Evolutionary conservation across 2,113 vertebrate species (phyloP).

Genomic region (Atherinomorus stipes): DNA sequence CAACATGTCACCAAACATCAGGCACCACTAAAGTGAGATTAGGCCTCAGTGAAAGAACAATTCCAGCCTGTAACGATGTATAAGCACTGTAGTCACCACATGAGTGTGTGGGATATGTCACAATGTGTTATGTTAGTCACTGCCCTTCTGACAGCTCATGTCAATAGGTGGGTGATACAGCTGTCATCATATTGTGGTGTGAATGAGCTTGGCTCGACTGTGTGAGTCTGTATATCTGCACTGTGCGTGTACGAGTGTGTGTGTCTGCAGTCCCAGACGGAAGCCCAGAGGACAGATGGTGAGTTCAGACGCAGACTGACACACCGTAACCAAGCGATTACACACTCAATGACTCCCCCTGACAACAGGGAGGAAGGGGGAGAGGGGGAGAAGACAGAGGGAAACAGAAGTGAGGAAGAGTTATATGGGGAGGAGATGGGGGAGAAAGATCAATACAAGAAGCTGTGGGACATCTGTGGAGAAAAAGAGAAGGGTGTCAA

Average conservation of each 20-base stretch:
- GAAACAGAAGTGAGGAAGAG: conserved; percentile 21
- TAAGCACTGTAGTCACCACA: conserved; percentile 31
- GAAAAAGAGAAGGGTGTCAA: background rate
- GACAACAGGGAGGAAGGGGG: conserved; percentile 81
- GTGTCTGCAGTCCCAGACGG: conserved; percentile 82
- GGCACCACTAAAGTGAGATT: conserved; percentile 18
- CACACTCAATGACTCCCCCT: conserved; percentile 89
- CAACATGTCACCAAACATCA: conserved; percentile 18
- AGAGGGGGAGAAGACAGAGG: background rate
- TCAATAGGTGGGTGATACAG: conserved; percentile 81
- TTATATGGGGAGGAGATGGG: conserved; percentile 12
- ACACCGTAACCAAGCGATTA: conserved; percentile 97
- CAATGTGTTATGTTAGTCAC: conserved; percentile 78
- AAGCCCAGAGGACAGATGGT: conserved; percentile 94
- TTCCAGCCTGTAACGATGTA: conserved; percentile 31
- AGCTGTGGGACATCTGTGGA: conserved; percentile 23
- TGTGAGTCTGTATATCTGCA: conserved; percentile 45
- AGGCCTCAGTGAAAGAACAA: conserved; percentile 31
- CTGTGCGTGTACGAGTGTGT: conserved; percentile 20
- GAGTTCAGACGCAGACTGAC: conserved; percentile 92
- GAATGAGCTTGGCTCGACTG: conserved; percentile 75
- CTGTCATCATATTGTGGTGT: conserved; percentile 80
- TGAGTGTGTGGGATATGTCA: conserved; percentile 73
- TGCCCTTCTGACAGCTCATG: conserved; percentile 79
- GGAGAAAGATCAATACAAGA: conserved; percentile 28